Evolutionary conservation across 1,140 invertebrate species (phyloP).

Genomic region (Pseudomyrmex concolor): DNA sequence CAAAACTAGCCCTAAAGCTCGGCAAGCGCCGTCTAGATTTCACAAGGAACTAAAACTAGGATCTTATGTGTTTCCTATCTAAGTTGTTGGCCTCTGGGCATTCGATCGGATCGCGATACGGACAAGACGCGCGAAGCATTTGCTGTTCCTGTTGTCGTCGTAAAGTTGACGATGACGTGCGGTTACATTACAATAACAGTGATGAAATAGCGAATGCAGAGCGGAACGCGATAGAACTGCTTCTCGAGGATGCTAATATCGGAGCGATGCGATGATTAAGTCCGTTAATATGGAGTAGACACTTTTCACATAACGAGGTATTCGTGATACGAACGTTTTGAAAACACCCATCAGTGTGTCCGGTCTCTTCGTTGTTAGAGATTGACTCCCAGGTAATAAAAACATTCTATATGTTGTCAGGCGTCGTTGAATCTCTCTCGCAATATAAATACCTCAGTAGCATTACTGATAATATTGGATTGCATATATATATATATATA

Average conservation of each 20-base stretch:
- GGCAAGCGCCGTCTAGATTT: too few species aligned
- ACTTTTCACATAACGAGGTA: slow-evolving; percentile 27
- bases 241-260: slow-evolving; percentile 2
- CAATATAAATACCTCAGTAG: neutral
- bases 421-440: too few species aligned
- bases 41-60: too few species aligned
- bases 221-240: neutral
- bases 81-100: slow-evolving; percentile 6
- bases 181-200: slow-evolving; percentile 28
- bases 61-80: too few species aligned
- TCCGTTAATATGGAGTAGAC: slow-evolving; percentile 26
- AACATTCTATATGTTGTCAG: neutral
- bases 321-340: slow-evolving; percentile 21
- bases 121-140: slow-evolving; percentile 39
- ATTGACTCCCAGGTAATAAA: slow-evolving; percentile 11
- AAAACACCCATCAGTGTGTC: neutral
- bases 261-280: slow-evolving; percentile 8
- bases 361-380: slow-evolving; percentile 15
- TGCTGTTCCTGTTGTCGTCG: slow-evolving; percentile 8
- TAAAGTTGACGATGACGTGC: slow-evolving; percentile 35
- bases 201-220: slow-evolving; percentile 51
- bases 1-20: too few species aligned
- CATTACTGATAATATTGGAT: neutral
- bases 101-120: slow-evolving; percentile 44
- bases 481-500: neutral